A percentile compares a stretch with the other conserved stretches of the same genome.
Evolutionary conservation across 2,113 vertebrate species (phyloP).

Genomic region (Anoura caudifer): DNA sequence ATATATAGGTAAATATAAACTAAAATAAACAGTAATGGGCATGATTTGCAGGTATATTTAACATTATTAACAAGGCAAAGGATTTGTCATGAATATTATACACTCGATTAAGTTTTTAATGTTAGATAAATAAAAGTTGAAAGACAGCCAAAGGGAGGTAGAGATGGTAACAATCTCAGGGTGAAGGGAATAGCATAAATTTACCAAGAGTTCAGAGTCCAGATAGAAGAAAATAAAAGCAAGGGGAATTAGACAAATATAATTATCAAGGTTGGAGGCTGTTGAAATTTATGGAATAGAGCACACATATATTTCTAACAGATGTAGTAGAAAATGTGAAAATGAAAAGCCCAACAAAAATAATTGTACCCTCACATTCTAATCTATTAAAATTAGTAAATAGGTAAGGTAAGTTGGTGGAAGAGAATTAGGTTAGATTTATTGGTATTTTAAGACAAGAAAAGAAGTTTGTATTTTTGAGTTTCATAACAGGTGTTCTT

Average conservation of each 20-base stretch:
- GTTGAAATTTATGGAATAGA: not conserved
- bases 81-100: not conserved
- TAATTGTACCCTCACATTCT: not conserved
- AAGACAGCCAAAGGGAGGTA: not conserved
- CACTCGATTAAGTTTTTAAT: not conserved
- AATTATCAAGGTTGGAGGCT: not conserved
- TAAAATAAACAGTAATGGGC: not conserved
- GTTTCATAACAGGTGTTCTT: not conserved
- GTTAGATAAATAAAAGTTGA: not conserved
- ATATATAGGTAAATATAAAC: not conserved
- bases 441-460: not conserved
- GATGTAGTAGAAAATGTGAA: not conserved
- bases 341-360: not conserved
- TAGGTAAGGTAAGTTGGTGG: not conserved
- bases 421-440: rapidly evolving
- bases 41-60: not conserved
- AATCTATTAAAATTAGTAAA: not conserved
- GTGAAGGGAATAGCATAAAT: not conserved
- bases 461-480: not conserved
- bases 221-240: not conserved
- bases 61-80: not conserved
- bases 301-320: not conserved
- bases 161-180: not conserved
- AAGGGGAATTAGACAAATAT: not conserved
- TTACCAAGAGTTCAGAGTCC: not conserved